Base-by-base conservation (phyloP, 2,113 vertebrate species). In the Hyaena hyaena region DNA sequence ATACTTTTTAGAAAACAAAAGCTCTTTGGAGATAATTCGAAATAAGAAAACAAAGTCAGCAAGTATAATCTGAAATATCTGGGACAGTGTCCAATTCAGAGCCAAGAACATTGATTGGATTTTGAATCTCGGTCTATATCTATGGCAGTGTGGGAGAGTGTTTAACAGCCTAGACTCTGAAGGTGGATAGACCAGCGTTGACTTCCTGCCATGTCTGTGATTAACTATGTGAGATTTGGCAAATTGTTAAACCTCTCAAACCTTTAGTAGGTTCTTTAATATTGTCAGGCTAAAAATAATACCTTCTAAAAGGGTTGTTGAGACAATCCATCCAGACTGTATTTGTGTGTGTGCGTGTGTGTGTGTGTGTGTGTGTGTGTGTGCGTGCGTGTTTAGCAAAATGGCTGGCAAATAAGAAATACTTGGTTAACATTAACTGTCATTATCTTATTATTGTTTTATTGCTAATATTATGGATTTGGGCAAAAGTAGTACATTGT, bases 1-100 rank as follows among this genome's bases (percentile, higher is more conserved):
- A 35, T 93, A 43, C 58, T 50, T 86, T 96, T 97, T 76, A 81
- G 43, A 14, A 82, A 50, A 61, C 14, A 31, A 79, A 90, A 73
- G 2, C 39, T 92, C 24, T 91, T 85, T 93, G 58, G 35, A 81
- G 14, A 35, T 95, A 2, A 88, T 82, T 91, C 24, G 77, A 96
- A 96, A 48, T 76, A 1, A 86, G 48, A 31, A 85, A 82, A 50
- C n/a, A 66, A 19, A 4, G 17, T 93, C n/a, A 82, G 7, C 2
- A 66, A 88, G 39, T 65, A 43, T 71, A 55, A 80, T 86, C 6
- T 82, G 66, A 71, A 92, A 58, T 66, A 85, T 88, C 33, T 81
- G 8, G 43, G 14, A 8, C 16, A 50, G 10, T 69, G 1, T 74
- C 45, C 39, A 77, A 65, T 88, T 66, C 43, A 80, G 17, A 88